Evolutionary conservation across 2,113 vertebrate genomes (phyloP).

Genomic region (Benitochromis conjunctus): DNA sequence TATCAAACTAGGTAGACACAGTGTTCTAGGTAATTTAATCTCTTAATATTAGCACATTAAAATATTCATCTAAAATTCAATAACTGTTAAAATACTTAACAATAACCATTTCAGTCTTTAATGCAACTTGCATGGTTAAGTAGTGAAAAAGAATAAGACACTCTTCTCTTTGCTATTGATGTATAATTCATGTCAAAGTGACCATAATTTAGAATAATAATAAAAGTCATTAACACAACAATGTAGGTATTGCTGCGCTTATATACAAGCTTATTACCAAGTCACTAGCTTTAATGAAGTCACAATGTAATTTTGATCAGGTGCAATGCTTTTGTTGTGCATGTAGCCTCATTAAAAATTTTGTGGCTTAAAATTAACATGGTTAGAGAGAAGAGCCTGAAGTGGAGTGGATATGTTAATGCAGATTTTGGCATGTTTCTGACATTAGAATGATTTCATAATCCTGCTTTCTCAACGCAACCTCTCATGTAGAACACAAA

Average conservation of each 20-base stretch:
- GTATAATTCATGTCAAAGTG: background rate
- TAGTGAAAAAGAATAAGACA: background rate
- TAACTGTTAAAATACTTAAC: background rate
- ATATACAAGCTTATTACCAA: background rate
- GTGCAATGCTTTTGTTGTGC: background rate
- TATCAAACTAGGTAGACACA: background rate
- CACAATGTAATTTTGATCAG: background rate
- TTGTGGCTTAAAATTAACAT: background rate
- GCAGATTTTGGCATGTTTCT: background rate
- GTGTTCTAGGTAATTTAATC: background rate
- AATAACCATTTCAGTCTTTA: background rate
- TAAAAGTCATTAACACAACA: background rate
- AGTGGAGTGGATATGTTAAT: slow-evolving; percentile 10
- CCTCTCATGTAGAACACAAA: slow-evolving; percentile 1
- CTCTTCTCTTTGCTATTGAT: background rate
- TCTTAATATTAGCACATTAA: background rate
- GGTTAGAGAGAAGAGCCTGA: background rate
- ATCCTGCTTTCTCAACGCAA: background rate
- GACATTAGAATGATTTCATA: background rate
- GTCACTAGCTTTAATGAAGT: background rate
- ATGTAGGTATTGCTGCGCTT: background rate
- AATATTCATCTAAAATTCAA: background rate
- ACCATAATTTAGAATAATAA: background rate
- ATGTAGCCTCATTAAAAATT: background rate
- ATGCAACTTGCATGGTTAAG: background rate